Evolutionary conservation across 2,113 vertebrate genomes (phyloP), one percentile per base, ranked within the genome.

Genomic region (Seriola rivoliana): DNA sequence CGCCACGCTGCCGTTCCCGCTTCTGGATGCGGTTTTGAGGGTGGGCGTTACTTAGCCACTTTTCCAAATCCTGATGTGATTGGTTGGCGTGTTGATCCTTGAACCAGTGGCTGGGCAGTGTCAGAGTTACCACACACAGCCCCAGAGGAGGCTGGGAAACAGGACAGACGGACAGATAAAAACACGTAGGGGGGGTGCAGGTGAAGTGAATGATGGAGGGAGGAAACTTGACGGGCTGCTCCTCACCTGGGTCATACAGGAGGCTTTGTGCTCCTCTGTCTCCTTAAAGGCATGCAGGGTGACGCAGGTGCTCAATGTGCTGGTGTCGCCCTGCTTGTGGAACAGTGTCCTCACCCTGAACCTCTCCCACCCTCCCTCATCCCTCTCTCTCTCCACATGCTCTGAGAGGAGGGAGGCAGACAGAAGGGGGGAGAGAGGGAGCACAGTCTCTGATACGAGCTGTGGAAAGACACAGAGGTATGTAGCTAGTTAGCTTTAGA

Each of bases 251-350:
- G 88, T 85, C 40, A 93, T 50, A 55, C 95, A 95, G 17, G 92
- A 93, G 8, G 89, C 92, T 68, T 82, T 93, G 52, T 91, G 90
- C 46, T 95, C 93, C 82, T 93, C 87, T 0, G 95, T 95, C 74
- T 94, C 93, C 75, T 86, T 95, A 63, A 95, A 95, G 46, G 94
- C 95, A 16, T 95, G 92, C 48, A 95, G 90, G 21, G 90, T 93
- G 71, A 94, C 65, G 55, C 95, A 95, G 78, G 85, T 87, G 29
- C 84, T 72, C 4, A n/a, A 60, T 36, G 21, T n/a, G 58, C 73
- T 87, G 38, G 55, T 21, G 29, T 81, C 80, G 0, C 89, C 91
- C n/a, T 64, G 80, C 38, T 87, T 86, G 52, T 94, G 92, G 81
- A 95, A 95, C 71, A 95, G 65, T 1, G 75, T 89, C 50, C 84